These are phyloP conservation scores for Bradypodion pumilum DNA, from an alignment of 2,797 vertebrate species.

Conservation along the genomic window DNA sequence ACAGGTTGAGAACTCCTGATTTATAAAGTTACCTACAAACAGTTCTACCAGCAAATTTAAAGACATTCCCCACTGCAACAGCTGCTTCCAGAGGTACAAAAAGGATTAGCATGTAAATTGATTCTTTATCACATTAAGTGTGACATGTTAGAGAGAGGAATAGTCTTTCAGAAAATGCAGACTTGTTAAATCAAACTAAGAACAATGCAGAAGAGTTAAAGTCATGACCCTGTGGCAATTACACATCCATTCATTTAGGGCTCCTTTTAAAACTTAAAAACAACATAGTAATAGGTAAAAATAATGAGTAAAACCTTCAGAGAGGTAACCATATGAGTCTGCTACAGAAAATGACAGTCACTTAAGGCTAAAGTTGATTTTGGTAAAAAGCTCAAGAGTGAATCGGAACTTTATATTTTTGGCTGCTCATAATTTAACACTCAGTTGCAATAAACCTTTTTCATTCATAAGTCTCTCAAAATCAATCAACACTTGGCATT, in stretches of 20 bases:
- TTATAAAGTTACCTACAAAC: background rate
- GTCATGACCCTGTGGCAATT: background rate
- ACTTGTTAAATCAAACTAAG: slow-evolving; percentile 14
- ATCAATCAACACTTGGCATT: too few species aligned
- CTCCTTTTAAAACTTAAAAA: background rate
- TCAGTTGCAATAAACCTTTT: too few species aligned
- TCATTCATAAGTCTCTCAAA: too few species aligned
- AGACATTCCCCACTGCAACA: background rate
- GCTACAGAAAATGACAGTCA: too few species aligned
- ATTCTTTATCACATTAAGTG: background rate
- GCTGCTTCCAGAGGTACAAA: background rate
- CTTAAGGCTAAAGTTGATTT: too few species aligned
- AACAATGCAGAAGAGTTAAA: slow-evolving; percentile 13
- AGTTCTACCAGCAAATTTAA: background rate
- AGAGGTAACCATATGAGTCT: background rate
- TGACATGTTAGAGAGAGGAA: slow-evolving; percentile 14
- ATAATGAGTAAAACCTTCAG: background rate
- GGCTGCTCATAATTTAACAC: too few species aligned
- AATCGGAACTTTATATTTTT: too few species aligned
- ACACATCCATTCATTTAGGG: background rate
- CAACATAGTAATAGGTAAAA: background rate
- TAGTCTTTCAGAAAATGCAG: background rate
- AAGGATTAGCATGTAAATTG: slow-evolving; percentile 10
- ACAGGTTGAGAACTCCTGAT: too few species aligned
- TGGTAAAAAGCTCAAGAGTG: too few species aligned